Percentiles rank a stretch among this genome's conserved stretches.
These are phyloP conservation scores for Sparus aurata DNA, from an alignment of 2,797 vertebrate genomes.

Conservation along the genomic window DNA sequence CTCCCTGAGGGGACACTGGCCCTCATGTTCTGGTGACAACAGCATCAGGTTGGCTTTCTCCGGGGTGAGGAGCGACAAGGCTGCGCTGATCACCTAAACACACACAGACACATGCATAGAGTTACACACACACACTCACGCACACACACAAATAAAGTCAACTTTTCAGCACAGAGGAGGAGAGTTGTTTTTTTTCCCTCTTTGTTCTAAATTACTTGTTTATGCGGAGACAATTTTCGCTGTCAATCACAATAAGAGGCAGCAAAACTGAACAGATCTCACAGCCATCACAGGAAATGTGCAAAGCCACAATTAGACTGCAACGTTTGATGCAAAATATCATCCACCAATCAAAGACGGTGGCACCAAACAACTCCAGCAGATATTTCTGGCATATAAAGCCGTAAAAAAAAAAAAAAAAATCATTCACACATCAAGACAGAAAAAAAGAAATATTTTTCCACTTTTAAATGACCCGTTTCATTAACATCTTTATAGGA, in stretches of 20 bases:
- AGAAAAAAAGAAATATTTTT: constrained; percentile 18
- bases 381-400: constrained; percentile 20
- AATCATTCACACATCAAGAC: constrained; percentile 26
- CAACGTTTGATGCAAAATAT: constrained; percentile 43
- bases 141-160: constrained; percentile 80
- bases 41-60: constrained; percentile 94
- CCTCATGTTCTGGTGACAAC: constrained; percentile 94
- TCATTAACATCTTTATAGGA: constrained; percentile 45
- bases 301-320: constrained; percentile 52
- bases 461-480: constrained; percentile 30
- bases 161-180: constrained; percentile 25
- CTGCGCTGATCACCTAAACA: constrained; percentile 90
- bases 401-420: not conserved
- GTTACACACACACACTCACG: constrained; percentile 63
- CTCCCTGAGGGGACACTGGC: constrained; percentile 92
- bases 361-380: not conserved
- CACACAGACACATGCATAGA: constrained; percentile 62
- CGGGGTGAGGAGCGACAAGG: constrained; percentile 90
- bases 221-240: constrained; percentile 41
- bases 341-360: constrained; percentile 36
- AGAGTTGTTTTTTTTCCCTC: not conserved
- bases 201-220: constrained; percentile 42
- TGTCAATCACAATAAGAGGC: constrained; percentile 53
- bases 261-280: constrained; percentile 26
- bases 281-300: constrained; percentile 40